Conservation (phyloP, 2,797 vertebrate genomes). For the Nannoperca obscura region DNA sequence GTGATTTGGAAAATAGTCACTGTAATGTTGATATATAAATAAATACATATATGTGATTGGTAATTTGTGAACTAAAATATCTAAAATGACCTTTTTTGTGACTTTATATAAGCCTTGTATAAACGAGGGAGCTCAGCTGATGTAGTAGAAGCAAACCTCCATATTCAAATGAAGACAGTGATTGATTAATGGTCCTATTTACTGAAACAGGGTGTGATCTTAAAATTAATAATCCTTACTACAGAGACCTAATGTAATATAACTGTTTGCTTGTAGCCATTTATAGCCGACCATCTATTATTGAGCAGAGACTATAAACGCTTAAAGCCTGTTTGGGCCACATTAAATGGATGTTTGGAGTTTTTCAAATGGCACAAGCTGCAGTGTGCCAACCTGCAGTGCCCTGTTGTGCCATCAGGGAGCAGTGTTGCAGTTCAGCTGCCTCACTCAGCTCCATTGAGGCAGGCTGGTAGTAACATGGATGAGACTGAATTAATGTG, state of each 20-base stretch:
- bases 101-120: neutral
- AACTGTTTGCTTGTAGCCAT: conserved; percentile 39
- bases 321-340: conserved; percentile 35
- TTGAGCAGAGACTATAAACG: conserved; percentile 27
- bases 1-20: neutral
- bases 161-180: conserved; percentile 30
- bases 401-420: conserved; percentile 46
- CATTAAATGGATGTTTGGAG: conserved; percentile 45
- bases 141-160: neutral
- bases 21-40: neutral
- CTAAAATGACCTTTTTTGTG: neutral
- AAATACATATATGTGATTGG: too few species aligned
- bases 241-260: conserved; percentile 34
- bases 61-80: conserved; percentile 1
- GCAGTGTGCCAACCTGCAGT: conserved; percentile 42
- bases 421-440: conserved; percentile 51
- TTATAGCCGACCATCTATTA: conserved; percentile 51
- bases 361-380: conserved; percentile 42
- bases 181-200: conserved; percentile 56
- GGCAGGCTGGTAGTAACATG: conserved; percentile 32
- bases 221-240: conserved; percentile 54
- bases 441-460: conserved; percentile 17
- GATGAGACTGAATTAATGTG: conserved; percentile 65
- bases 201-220: conserved; percentile 35
- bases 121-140: too few species aligned